These are phyloP conservation scores for Drosophila vallismaia DNA, from an alignment of 2,888 invertebrate genomes.

Conservation along the genomic window DNA sequence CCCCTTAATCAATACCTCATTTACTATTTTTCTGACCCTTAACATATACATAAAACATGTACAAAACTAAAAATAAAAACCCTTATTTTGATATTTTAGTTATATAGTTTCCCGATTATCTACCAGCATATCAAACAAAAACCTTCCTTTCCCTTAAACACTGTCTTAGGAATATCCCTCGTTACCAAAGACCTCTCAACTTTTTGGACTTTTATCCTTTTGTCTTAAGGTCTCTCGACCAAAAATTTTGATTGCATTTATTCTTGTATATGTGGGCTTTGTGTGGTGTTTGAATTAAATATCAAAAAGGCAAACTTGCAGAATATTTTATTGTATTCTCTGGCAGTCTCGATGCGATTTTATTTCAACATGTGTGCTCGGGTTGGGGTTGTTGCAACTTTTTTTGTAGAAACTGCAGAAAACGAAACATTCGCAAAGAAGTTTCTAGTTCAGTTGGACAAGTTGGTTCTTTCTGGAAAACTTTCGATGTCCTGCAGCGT, in stretches of 20 bases:
- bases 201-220: conserved; percentile 4
- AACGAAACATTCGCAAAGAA: conserved; percentile 47
- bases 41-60: too few relatives aligned
- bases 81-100: too few relatives aligned
- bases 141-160: not conserved
- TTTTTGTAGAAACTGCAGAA: conserved; percentile 29
- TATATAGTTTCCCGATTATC: too few relatives aligned
- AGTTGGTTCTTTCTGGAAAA: conserved; percentile 33
- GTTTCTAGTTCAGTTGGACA: conserved; percentile 38
- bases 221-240: conserved; percentile 9
- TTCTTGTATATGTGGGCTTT: conserved; percentile 13
- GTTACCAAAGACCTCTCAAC: not conserved
- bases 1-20: not conserved
- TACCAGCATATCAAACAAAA: too few relatives aligned
- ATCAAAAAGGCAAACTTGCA: conserved; percentile 34
- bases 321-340: conserved; percentile 16
- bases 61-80: too few relatives aligned
- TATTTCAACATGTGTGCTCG: conserved; percentile 14
- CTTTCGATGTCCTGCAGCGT: conserved; percentile 43
- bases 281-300: conserved; percentile 34
- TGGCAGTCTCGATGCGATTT: conserved; percentile 19
- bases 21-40: too few relatives aligned
- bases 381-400: conserved; percentile 17
- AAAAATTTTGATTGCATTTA: conserved; percentile 30
- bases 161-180: not conserved